Evolutionary conservation across 2,113 vertebrate genomes (phyloP).

Genomic region (Shinisaurus crocodilurus): DNA sequence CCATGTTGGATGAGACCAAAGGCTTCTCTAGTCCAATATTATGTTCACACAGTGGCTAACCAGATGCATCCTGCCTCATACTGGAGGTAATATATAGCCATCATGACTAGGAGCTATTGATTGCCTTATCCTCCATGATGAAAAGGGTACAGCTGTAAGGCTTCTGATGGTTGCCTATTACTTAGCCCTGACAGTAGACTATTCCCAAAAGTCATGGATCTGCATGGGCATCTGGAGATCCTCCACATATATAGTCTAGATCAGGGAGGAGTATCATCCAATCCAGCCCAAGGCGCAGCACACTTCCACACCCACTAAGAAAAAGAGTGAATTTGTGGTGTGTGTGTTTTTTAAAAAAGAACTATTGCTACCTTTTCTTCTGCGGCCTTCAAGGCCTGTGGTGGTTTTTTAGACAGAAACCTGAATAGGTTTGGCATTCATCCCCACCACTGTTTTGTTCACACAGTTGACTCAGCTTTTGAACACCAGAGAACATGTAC

Average conservation of each 20-base stretch:
- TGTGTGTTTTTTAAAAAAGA: background rate
- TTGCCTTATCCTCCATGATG: too few species aligned
- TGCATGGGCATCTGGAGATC: background rate
- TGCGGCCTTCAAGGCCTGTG: constrained; percentile 36
- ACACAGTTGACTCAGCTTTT: constrained; percentile 78
- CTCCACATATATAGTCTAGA: background rate
- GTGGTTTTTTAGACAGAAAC: constrained; percentile 59
- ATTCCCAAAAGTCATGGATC: too few species aligned
- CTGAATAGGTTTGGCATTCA: constrained; percentile 66
- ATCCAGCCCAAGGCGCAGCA: background rate
- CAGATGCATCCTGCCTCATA: too few species aligned
- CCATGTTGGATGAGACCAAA: background rate
- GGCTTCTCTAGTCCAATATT: too few species aligned
- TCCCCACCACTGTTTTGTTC: constrained; percentile 76
- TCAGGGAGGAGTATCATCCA: background rate
- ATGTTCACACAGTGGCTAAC: too few species aligned
- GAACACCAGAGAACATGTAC: constrained; percentile 72
- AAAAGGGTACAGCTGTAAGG: too few species aligned
- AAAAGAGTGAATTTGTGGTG: background rate
- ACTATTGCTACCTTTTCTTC: background rate
- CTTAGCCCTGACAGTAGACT: background rate
- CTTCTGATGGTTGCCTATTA: background rate
- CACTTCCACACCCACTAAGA: background rate
- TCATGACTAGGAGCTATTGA: too few species aligned
- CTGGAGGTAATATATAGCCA: too few species aligned